phyloP scores from a whole-genome alignment of 2,797 vertebrate species.

The Myotis myotis region DNA sequence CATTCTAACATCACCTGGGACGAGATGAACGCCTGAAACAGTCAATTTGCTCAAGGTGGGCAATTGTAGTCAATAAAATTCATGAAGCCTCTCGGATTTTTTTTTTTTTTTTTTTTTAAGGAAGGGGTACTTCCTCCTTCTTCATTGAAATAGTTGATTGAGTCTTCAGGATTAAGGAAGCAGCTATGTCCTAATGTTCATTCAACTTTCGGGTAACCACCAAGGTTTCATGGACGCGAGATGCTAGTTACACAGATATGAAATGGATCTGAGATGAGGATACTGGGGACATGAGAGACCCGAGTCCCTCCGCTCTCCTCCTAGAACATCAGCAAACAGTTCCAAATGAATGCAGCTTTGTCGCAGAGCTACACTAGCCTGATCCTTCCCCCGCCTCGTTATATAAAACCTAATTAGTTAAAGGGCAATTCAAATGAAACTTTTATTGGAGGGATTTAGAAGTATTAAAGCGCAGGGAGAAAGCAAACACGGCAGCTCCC shows the following conservation, averaged over 20 bases:
- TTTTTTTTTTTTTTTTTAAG: neutral
- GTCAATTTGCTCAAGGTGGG: constrained; percentile 19
- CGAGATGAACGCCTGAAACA: neutral
- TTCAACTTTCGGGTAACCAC: constrained; percentile 69
- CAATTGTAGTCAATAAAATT: constrained; percentile 65
- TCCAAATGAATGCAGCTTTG: constrained; percentile 51
- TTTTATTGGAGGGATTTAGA: constrained; percentile 68
- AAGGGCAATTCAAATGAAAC: constrained; percentile 76
- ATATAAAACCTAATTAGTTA: constrained; percentile 78
- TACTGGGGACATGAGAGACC: constrained; percentile 15
- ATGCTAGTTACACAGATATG: constrained; percentile 52
- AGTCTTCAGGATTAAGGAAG: neutral
- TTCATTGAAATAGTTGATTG: neutral
- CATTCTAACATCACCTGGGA: neutral
- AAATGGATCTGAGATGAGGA: constrained; percentile 59
- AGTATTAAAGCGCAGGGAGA: constrained; percentile 67
- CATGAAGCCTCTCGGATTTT: constrained; percentile 56
- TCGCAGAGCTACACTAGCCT: constrained; percentile 44
- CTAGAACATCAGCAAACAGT: constrained; percentile 68
- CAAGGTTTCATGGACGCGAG: constrained; percentile 56
- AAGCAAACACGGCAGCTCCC: constrained; percentile 52
- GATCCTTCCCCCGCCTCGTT: constrained; percentile 40
- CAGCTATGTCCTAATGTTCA: constrained; percentile 44
- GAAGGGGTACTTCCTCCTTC: neutral
- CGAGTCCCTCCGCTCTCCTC: constrained; percentile 37